Evolutionary conservation across 2,797 vertebrate genomes (phyloP).

Genomic region (Brotula barbata): DNA sequence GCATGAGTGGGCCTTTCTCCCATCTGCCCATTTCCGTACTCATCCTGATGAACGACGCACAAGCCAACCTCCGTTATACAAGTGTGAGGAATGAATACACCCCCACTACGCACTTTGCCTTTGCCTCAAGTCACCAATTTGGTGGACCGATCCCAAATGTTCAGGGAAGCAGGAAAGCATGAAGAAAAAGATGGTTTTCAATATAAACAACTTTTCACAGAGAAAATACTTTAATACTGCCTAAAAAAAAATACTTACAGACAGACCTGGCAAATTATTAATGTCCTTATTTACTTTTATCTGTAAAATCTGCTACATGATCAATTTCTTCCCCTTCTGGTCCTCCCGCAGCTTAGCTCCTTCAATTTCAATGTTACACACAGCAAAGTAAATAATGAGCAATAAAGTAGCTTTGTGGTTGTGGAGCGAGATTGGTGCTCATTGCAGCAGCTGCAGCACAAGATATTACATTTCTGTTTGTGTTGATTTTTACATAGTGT

Average conservation of each 20-base stretch:
- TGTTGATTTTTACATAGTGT: constrained; percentile 1
- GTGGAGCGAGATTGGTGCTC: too few relatives aligned
- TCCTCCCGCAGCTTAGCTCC: not conserved
- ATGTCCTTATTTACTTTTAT: too few relatives aligned
- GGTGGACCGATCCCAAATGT: constrained; percentile 1
- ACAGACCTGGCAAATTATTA: not conserved
- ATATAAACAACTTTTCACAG: constrained; percentile 7
- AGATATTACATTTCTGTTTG: constrained; percentile 16
- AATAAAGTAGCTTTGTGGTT: constrained; percentile 21
- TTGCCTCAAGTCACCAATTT: constrained; percentile 27
- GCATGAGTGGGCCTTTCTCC: constrained; percentile 54
- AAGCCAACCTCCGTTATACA: constrained; percentile 19
- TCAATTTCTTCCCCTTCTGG: not conserved
- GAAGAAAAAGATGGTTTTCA: too few relatives aligned
- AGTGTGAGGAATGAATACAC: constrained; percentile 36
- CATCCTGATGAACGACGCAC: constrained; percentile 20
- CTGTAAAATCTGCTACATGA: not conserved
- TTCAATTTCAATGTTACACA: constrained; percentile 1
- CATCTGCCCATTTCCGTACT: constrained; percentile 61
- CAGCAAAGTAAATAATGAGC: constrained; percentile 17
- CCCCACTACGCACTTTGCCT: constrained; percentile 10
- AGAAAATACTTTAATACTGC: not conserved
- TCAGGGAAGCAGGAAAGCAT: too few relatives aligned
- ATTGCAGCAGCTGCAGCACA: too few relatives aligned
- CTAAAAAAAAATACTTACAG: not conserved